These are phyloP conservation scores for Microcebus ravelobensis DNA, from an alignment of 2,113 vertebrate genomes.

Conservation along the genomic window DNA sequence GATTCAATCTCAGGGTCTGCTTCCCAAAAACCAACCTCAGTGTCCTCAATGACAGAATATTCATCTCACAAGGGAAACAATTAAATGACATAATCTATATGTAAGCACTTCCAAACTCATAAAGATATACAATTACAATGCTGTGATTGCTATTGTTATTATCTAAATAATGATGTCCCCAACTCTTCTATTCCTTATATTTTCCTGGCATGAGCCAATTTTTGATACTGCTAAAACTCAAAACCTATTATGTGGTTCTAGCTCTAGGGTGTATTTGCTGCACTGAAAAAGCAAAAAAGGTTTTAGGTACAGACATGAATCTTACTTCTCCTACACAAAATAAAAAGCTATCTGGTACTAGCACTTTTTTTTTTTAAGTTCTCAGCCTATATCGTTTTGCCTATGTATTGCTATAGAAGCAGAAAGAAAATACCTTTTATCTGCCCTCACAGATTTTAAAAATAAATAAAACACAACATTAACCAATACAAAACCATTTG, in stretches of 20 bases:
- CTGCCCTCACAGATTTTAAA: slow-evolving; percentile 18
- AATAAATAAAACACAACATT: neutral
- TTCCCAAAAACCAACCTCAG: neutral
- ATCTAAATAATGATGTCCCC: neutral
- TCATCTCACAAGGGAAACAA: neutral
- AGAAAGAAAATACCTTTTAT: neutral
- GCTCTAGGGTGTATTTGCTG: neutral
- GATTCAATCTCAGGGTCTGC: neutral
- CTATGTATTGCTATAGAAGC: neutral
- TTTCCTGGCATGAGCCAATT: slow-evolving; percentile 20
- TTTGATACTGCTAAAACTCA: neutral
- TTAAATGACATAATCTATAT: neutral
- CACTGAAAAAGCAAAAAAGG: neutral
- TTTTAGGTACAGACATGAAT: neutral
- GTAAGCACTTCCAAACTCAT: slow-evolving; percentile 11
- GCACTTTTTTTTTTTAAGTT: neutral
- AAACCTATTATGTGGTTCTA: neutral
- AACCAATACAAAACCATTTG: slow-evolving; percentile 17
- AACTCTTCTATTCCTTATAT: neutral
- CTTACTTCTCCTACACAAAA: slow-evolving; percentile 1
- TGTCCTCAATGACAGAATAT: neutral
- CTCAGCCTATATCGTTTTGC: neutral
- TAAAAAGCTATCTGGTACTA: neutral
- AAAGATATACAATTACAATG: neutral
- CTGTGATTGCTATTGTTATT: neutral